Evolutionary conservation across 2,797 vertebrate species (phyloP).

Genomic region (Odontamblyopus rebecca): DNA sequence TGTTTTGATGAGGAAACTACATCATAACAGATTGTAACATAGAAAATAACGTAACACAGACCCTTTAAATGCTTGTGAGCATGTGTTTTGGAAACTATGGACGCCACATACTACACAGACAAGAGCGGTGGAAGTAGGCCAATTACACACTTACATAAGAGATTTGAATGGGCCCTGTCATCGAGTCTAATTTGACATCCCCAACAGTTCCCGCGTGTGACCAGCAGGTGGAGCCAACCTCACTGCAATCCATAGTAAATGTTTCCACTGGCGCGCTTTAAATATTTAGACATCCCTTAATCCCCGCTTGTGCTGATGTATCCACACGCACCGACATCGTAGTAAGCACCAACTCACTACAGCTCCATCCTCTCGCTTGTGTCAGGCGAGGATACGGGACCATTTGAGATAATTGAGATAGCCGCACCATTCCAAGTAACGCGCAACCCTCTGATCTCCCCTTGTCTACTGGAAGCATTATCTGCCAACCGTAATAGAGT

Average conservation of each 20-base stretch:
- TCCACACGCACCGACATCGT: constrained; percentile 12
- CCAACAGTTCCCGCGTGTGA: constrained; percentile 33
- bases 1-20: no score
- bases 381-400: constrained; percentile 41
- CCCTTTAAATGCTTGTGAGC: no score
- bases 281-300: constrained; percentile 19
- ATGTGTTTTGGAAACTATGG: no score
- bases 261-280: constrained; percentile 27
- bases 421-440: constrained; percentile 55
- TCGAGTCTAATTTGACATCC: neutral
- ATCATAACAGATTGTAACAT: no score
- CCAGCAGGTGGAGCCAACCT: constrained; percentile 82
- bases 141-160: no score
- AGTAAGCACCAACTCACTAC: constrained; percentile 12
- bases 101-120: no score
- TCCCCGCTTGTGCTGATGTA: constrained; percentile 2
- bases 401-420: constrained; percentile 61
- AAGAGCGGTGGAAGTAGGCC: no score
- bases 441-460: constrained; percentile 61
- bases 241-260: constrained; percentile 53
- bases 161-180: no score
- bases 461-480: constrained; percentile 59
- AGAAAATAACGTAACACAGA: no score
- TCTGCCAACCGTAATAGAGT: constrained; percentile 69
- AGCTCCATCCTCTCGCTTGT: neutral